A percentile compares a stretch with the other conserved stretches of the same genome.
phyloP scores from a whole-genome alignment of 35 echinoderm and acorn worm genomes.

The Hemicentrotus pulcherrimus region DNA sequence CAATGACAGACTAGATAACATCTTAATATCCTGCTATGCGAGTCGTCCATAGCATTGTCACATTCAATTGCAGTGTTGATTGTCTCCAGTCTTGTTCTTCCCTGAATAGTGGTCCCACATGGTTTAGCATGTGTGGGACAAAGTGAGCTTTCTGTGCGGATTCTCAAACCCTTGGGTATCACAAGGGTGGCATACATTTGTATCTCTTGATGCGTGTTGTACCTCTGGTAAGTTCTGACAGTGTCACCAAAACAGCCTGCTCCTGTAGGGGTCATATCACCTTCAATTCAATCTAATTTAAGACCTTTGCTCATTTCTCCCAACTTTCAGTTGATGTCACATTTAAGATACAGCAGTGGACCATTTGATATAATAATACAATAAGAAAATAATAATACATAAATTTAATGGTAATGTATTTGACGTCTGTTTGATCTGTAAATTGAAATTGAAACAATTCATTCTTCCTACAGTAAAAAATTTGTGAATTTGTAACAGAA shows the following conservation, averaged over 20 bases:
- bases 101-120: not conserved
- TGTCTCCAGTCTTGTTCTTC: not conserved
- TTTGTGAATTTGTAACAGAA: too few relatives aligned
- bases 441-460: too few relatives aligned
- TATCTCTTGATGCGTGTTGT: not conserved
- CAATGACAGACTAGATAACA: not conserved
- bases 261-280: not conserved
- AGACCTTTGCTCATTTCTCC: too few relatives aligned
- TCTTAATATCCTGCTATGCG: slow-evolving; percentile 18
- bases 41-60: slow-evolving; percentile 27
- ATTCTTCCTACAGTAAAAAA: too few relatives aligned
- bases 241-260: not conserved
- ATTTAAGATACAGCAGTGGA: too few relatives aligned
- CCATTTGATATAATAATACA: too few relatives aligned
- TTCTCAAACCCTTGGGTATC: not conserved
- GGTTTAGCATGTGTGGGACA: not conserved
- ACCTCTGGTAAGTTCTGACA: not conserved
- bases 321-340: too few relatives aligned
- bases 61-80: not conserved
- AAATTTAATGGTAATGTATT: too few relatives aligned
- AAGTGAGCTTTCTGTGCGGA: not conserved
- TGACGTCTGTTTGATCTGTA: too few relatives aligned
- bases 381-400: too few relatives aligned
- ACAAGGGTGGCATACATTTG: not conserved
- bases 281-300: not conserved